phyloP scores from a whole-genome alignment of 1,140 invertebrate genomes.

The Zaprionus lachaisei region DNA sequence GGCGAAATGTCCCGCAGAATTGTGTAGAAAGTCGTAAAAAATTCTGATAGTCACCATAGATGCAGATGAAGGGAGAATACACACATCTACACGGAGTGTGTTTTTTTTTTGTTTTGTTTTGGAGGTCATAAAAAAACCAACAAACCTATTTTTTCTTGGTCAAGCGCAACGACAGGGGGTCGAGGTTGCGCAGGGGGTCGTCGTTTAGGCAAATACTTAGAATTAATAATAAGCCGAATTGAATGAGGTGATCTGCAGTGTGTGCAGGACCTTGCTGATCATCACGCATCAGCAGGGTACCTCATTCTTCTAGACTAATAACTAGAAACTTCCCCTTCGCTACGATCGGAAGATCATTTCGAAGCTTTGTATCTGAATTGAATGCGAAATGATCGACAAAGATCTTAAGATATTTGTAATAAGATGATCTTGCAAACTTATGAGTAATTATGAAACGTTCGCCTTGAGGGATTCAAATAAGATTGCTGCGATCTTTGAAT shows the following conservation, averaged over 20 bases:
- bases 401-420: too few relatives aligned
- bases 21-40: slow-evolving; percentile 72
- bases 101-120: slow-evolving; percentile 9
- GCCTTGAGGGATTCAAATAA: background rate
- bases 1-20: slow-evolving; percentile 64
- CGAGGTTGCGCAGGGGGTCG: slow-evolving; percentile 29
- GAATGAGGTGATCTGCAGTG: slow-evolving; percentile 28
- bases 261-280: background rate
- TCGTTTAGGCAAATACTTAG: slow-evolving; percentile 45
- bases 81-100: background rate
- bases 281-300: slow-evolving; percentile 14
- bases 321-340: background rate
- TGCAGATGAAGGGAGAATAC: background rate
- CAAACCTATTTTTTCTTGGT: slow-evolving; percentile 72
- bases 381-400: background rate
- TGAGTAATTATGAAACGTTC: background rate
- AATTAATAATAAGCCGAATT: slow-evolving; percentile 31
- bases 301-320: background rate
- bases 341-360: background rate
- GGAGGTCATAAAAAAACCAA: slow-evolving; percentile 76
- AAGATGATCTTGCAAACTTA: too few relatives aligned
- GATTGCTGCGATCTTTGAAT: too few relatives aligned
- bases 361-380: background rate
- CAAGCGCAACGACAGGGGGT: slow-evolving; percentile 75
- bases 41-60: slow-evolving; percentile 25